Base-by-base conservation (phyloP, 2,113 vertebrate species). In the Callionymus lyra region DNA sequence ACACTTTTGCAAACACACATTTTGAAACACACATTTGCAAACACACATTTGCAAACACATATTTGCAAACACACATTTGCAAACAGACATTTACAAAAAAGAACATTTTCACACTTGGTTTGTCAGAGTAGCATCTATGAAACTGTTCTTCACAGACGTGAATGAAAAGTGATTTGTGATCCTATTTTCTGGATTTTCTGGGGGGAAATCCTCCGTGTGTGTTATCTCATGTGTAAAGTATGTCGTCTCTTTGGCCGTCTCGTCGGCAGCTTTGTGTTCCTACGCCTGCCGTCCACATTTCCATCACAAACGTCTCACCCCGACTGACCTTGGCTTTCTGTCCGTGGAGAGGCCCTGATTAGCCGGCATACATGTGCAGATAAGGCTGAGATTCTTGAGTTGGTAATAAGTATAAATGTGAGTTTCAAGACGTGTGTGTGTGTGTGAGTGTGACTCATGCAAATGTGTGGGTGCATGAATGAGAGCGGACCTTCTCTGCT, bases 221-320 rank as follows among this genome's bases (percentile, higher is more conserved):
- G 75, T 77, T 77, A 66, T 66, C 55, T 82, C 72, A 81, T 82
- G 70, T 70, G 66, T 77, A 79, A 72, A 80, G 61, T 74, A 79
- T 72, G 74, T 63, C 45, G 58, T 76, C 71, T 71, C 74, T 36
- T 27, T 57, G 72, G 70, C 33, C 52, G 56, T 75, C 73, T 62
- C 54, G 77, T 73, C 69, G 66, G 47, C 17, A 34, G 64, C 74
- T 80, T 84, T 82, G 72, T 83, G 79, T 84, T 75, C 63, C 49
- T 79, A 81, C 74, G 82, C 76, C 79, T 82, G 77, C 77, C 80
- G 67, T 76, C 63, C 69, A 80, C 73, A 85, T 85, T 87, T 84
- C 79, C 83, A 85, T 85, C 76, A 87, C 81, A 85, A 84, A 81
- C 65, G 65, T 81, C 56, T 84, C 70, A 77, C 70, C 80, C 80